Evolutionary conservation across 1,140 invertebrate genomes (phyloP), one percentile per base, ranked within the genome.

Genomic region (Metopolophium dirhodum): DNA sequence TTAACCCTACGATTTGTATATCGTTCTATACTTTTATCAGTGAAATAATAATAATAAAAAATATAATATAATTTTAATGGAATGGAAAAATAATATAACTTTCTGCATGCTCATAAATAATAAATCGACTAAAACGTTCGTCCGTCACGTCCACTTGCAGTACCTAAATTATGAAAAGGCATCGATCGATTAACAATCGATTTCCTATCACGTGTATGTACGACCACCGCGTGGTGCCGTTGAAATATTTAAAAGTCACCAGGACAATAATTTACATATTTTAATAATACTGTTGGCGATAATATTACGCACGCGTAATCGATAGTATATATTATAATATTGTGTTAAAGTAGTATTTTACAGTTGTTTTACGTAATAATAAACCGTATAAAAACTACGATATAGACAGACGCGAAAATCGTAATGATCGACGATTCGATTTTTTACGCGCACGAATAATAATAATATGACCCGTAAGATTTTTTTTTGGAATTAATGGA

Each of bases 61-160:
- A 6, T 30, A 68, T 68, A 68, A 61, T 68, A 68, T n/a, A 77
- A n/a, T 14, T 77, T n/a, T n/a, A 35, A n/a, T 35, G 61, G 61
- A 20, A 77, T 11, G 14, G 9, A 45, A 45, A 26, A 85, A 85
- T 45, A 30, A 85, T 45, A 85, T 30, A 41, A 41, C 22, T 85
- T 85, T 85, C 41, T 41, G 37, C 23, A 23, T 45, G 37, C 83
- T 85, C 41, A 45, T 85, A 85, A 85, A 85, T 85, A 85, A 85
- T 77, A 77, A 77, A 77, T 85, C 37, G 37, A 85, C 83, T 41
- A 85, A 77, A 85, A 85, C 37, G 83, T 85, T 85, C 3, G 83
- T 85, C 83, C 83, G 77, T 83, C 77, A 85, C 41, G 23, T 26
- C 30, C 61, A 77, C 61, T 11, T 77, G 61, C 61, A 77, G 61